Conservation (phyloP, 2,113 vertebrate species). For the Cairina moschata region DNA sequence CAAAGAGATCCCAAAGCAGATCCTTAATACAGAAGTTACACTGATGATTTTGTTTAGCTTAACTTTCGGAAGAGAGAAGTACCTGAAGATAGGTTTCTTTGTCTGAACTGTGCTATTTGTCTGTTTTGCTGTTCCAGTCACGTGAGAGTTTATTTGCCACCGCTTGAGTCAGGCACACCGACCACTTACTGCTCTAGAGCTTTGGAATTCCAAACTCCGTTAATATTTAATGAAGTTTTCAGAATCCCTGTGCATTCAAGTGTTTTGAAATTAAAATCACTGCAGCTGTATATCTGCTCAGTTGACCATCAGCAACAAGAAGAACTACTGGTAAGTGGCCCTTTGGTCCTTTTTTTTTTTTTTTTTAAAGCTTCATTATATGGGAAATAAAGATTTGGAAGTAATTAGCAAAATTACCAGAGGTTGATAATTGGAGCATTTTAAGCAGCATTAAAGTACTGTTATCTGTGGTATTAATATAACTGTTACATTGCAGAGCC, state of each 20-base stretch:
- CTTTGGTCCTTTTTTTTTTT: background rate
- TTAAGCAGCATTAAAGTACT: background rate
- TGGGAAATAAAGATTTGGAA: background rate
- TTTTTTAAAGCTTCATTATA: background rate
- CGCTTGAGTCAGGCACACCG: conserved; percentile 84
- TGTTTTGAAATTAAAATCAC: conserved; percentile 80
- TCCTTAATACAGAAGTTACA: background rate
- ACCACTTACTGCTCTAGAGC: conserved; percentile 93
- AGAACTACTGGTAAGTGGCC: conserved; percentile 87
- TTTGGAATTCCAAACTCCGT: conserved; percentile 85
- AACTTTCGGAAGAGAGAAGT: background rate
- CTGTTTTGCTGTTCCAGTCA: conserved; percentile 77
- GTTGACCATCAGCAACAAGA: conserved; percentile 88
- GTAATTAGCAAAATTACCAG: background rate
- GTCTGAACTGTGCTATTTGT: conserved; percentile 12
- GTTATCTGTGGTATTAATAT: background rate
- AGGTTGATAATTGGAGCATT: background rate
- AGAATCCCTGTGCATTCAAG: conserved; percentile 86
- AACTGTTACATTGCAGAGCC: background rate
- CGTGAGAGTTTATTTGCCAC: conserved; percentile 90
- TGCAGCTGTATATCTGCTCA: conserved; percentile 91
- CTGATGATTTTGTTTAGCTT: background rate
- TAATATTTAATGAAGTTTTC: conserved; percentile 96
- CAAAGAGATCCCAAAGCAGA: background rate
- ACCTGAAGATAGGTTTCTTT: background rate